Evolutionary conservation across 2,797 vertebrate species (phyloP).

Genomic region (Gallinago stenura): DNA sequence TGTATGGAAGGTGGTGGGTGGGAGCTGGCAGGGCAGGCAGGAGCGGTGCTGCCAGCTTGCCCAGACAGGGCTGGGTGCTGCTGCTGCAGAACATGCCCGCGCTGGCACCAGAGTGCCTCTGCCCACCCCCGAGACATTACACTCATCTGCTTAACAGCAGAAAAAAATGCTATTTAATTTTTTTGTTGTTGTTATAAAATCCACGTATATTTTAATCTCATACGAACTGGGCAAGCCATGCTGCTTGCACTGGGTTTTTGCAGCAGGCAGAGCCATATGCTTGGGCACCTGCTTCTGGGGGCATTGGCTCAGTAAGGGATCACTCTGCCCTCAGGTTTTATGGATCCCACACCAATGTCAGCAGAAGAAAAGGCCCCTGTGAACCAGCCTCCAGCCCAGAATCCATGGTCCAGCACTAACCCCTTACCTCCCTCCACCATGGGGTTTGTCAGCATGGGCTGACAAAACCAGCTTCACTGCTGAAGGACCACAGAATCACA

Average conservation of each 20-base stretch:
- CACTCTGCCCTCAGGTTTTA: neutral
- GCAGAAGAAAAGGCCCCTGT: neutral
- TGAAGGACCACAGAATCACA: neutral
- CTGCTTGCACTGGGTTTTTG: fast-evolving
- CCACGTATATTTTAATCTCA: neutral
- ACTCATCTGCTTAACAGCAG: neutral
- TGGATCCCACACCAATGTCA: neutral
- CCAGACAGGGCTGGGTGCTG: neutral
- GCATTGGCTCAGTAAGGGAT: neutral
- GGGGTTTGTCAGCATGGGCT: neutral
- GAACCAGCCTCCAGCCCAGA: neutral
- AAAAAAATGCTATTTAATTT: neutral
- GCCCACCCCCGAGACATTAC: neutral
- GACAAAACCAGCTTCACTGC: neutral
- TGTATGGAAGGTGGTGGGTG: fast-evolving
- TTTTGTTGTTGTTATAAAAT: too few relatives aligned
- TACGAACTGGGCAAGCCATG: neutral
- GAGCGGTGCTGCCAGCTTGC: neutral
- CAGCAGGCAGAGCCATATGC: neutral
- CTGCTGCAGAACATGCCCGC: neutral
- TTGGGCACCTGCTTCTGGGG: neutral
- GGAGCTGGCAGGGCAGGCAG: neutral
- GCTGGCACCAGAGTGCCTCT: neutral
- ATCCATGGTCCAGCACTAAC: neutral
- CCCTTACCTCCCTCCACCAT: neutral